Evolutionary conservation across 2,113 vertebrate species (phyloP).

Genomic region (Galeopterus variegatus): DNA sequence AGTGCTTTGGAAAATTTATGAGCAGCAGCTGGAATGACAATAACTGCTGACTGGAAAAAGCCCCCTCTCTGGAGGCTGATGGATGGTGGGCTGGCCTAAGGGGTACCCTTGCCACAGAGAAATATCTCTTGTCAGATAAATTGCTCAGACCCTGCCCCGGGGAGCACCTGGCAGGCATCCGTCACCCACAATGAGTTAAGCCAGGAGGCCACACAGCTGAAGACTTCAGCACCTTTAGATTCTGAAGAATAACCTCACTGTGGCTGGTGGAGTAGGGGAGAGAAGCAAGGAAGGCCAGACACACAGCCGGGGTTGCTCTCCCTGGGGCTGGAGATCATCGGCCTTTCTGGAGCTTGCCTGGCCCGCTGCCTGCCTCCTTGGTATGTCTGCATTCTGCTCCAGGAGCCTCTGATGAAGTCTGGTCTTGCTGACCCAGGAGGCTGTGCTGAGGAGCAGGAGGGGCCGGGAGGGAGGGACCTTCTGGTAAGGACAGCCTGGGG

Average conservation of each 20-base stretch:
- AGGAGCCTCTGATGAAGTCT: constrained; percentile 21
- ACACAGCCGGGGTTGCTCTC: not conserved
- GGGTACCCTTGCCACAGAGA: constrained; percentile 71
- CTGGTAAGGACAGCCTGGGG: fast-evolving
- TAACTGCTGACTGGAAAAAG: constrained; percentile 77
- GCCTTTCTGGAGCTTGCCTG: constrained; percentile 47
- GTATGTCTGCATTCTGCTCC: not conserved
- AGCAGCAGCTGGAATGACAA: constrained; percentile 76
- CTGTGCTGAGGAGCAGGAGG: not conserved
- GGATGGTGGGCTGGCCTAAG: constrained; percentile 66
- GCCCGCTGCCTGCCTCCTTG: not conserved
- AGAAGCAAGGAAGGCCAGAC: not conserved
- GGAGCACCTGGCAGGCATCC: constrained; percentile 72
- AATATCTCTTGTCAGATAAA: constrained; percentile 66
- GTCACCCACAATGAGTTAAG: constrained; percentile 60
- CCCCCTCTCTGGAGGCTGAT: constrained; percentile 65
- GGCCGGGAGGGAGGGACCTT: not conserved
- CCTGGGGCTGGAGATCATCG: not conserved
- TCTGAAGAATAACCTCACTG: constrained; percentile 32
- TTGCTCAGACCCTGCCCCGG: constrained; percentile 33
- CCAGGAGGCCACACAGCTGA: not conserved
- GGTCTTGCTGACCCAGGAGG: not conserved
- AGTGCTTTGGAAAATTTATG: constrained; percentile 79
- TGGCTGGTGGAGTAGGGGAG: not conserved
- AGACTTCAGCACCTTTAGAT: constrained; percentile 49